phyloP scores from a whole-genome alignment of 2,888 invertebrate species.

The Pharmacophagus antenor region DNA sequence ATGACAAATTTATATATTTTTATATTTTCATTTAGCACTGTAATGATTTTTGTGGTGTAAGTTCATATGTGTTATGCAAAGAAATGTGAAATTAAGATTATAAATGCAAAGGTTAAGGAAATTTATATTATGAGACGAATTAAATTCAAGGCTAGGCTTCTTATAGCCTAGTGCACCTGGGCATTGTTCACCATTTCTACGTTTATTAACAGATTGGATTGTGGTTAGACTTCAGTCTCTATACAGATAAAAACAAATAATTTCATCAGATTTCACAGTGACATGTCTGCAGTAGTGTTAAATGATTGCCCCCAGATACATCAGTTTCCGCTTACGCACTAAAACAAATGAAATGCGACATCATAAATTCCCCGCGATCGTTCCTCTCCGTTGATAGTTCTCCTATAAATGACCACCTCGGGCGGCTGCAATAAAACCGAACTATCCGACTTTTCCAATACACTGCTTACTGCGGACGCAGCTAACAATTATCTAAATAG shows the following conservation, averaged over 20 bases:
- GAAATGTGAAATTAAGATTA: too few relatives aligned
- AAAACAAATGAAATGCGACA: slow-evolving; percentile 59
- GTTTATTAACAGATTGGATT: too few relatives aligned
- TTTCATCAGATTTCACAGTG: background rate
- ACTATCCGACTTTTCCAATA: slow-evolving; percentile 76
- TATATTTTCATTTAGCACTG: too few relatives aligned
- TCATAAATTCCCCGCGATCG: slow-evolving; percentile 61
- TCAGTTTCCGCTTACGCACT: slow-evolving; percentile 33
- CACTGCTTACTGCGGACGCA: slow-evolving; percentile 68
- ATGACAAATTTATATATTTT: too few relatives aligned
- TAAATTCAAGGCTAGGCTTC: too few relatives aligned
- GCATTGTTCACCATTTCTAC: too few relatives aligned
- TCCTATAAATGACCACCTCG: slow-evolving; percentile 75
- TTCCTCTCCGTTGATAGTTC: slow-evolving; percentile 68
- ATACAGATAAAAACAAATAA: background rate
- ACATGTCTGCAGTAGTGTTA: slow-evolving; percentile 23
- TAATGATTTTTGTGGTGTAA: too few relatives aligned
- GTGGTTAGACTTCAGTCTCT: too few relatives aligned
- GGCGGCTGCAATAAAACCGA: slow-evolving; percentile 69
- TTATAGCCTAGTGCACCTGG: too few relatives aligned
- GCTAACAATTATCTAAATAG: slow-evolving; percentile 82
- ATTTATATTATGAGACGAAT: too few relatives aligned
- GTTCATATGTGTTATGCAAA: too few relatives aligned
- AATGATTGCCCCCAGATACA: slow-evolving; percentile 41
- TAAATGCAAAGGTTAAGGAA: too few relatives aligned